Base-by-base conservation (phyloP, 2,797 vertebrate genomes). In the Triplophysa bombifrons region DNA sequence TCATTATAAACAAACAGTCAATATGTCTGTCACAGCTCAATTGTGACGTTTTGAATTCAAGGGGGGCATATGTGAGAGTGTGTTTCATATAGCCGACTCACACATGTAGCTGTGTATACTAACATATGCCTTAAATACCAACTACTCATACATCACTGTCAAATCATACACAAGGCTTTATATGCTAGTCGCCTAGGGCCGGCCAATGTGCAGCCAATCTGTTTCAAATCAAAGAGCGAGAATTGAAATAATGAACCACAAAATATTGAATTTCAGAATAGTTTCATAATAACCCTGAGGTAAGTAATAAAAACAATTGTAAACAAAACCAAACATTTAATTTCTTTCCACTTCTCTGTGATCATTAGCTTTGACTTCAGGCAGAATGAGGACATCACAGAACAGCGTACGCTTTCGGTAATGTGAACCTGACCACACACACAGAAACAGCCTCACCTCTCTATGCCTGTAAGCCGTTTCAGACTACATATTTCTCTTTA, bases 91-190 rank as follows among this genome's bases (percentile, higher is more conserved):
- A 65, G 41, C 70, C 53, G 64, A 20, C 25, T 66, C 65, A 69
- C 65, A 84, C 46, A 66, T 78, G 68, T 63, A 78, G 46, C 65
- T 41, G 71, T 75, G 53, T 80, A 50, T 60, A 80, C 13, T 72
- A 68, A 78, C 78, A 81, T 74, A 60, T 63, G 74, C 44, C 53
- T 72, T 68, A 44, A 81, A 78, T 56, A 34, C 14, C 50, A 34
- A 66, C 22, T 73, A 72, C 74, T 74, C 81, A 84, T 83, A 74
- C 81, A 82, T 82, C 70, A 82, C 71, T 83, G 81, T 82, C 74
- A 72, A 38, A 78, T 53, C 25, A 6, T 44, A 73, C 72, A 73
- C 69, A 64, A 19, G 11, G 80, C 72, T 64, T 73, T 70, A 74
- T 76, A 70, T 3, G 4, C 44, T 53, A 60, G 75, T 68, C 19